Base-by-base conservation (phyloP, 2,113 vertebrate species). In the Phaetusa simplex region DNA sequence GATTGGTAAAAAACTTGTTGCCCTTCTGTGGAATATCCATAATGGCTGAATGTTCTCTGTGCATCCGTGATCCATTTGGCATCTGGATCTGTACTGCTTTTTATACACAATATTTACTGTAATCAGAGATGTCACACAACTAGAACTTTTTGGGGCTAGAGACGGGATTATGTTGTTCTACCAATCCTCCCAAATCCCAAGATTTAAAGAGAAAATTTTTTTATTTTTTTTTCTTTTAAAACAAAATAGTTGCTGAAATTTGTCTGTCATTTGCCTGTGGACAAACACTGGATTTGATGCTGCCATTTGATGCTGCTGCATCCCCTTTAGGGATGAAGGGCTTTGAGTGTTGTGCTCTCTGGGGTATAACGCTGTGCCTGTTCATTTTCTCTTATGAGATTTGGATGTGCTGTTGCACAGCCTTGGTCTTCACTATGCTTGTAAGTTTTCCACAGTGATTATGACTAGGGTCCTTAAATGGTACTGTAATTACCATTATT, bases 401-500 rank as follows among this genome's bases (percentile, higher is more conserved):
- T 89, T 66, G 23, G 32, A 21, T 70, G 36, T 65, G 40, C 45
- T 61, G 32, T 85, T 26, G 34, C 40, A 70, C 76, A 82, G 32
- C 45, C 49, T 80, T 82, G 53, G 82, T 92, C 85, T 90, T 88
- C 50, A 32, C 67, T 86, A 0, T 59, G 38, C 52, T 86, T 11
- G 3, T 53, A 89, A 42, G 71, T 73, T 88, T 87, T 92, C 50
- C 32, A 59, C 55, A 58, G n/a, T 81, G 50, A 64, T 93, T 80
- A 70, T 81, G 38, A 73, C 45, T 83, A 34, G 64, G 18, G 55
- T 67, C 55, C 49, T 97, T 66, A 55, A 82, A 83, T 67, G 50
- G 42, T 90, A 62, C 61, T 85, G 34, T 95, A 92, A 96, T 94
- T 94, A 83, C 58, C 59, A 66, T 94, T 96, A 78, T 93, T 96